Evolutionary conservation across 23 tunicate species (phyloP), one percentile per base, ranked within the genome.

Genomic region (Corella eumyota): DNA sequence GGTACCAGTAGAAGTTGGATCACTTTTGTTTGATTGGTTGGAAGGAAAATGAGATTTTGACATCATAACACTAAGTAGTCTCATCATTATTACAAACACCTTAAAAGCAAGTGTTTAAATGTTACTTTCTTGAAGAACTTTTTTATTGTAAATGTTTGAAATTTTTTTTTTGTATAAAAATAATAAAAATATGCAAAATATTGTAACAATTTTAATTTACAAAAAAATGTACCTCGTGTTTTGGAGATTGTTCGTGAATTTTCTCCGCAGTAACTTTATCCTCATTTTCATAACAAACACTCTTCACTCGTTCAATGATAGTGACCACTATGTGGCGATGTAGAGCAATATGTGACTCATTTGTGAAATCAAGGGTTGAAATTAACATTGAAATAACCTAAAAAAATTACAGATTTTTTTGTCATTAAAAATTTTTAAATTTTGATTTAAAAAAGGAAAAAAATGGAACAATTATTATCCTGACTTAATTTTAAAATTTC

Each of bases 31-130:
- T 15, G 32, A 34, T 27, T 64, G 36, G 6, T 66, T 61, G 30
- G 45, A 11, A 2, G n/a, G 45, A 30, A 22, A 19, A 3, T 46
- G 69, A 1, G 85, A 60, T 48, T 77, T 77, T 9, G 75, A 68
- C 85, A 77, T 77, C 85, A 77, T 50, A 55, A 77, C 70, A 36
- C 75, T 77, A 30, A 77, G 63, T 23, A 77, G 57, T 69, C 85
- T 34, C 85, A 77, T 68, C 85, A 77, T 68, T 2, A 77, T 36
- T 45, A 77, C 85, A 61, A 49, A 58, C 31, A 77, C 85, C 85
- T 77, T 56, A 20, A 6, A 50, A 7, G 19, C n/a, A 4, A 56
- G 30, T 7, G 19, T 58, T 52, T 7, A 15, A 17, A 21, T 52
- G 15, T 40, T 40, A 15, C 15, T 40, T 40, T 15, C 48, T 40